A percentile compares a stretch with the other conserved stretches of the same genome.
Evolutionary conservation across 2,113 vertebrate genomes (phyloP).

Genomic region (Erythrocercus mccallii): DNA sequence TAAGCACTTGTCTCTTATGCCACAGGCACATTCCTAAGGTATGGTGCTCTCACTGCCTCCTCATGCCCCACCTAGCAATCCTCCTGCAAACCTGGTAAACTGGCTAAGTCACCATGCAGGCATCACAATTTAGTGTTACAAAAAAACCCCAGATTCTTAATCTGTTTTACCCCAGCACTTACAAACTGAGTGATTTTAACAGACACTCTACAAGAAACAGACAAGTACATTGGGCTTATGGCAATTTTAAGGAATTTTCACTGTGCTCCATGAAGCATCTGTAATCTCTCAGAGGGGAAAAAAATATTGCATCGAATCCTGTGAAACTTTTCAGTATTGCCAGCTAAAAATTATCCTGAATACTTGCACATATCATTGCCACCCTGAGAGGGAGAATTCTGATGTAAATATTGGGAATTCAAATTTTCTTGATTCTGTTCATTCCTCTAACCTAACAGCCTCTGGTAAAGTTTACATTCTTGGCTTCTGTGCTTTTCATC

Average conservation of each 20-base stretch:
- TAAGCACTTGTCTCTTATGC: neutral
- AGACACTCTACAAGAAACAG: neutral
- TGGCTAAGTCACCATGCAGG: neutral
- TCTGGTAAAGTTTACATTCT: neutral
- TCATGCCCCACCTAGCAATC: neutral
- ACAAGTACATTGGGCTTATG: neutral
- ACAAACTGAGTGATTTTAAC: neutral
- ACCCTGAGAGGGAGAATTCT: neutral
- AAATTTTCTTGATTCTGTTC: neutral
- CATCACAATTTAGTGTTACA: neutral
- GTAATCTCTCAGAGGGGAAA: neutral
- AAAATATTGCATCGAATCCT: neutral
- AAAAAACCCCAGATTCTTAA: rapidly evolving
- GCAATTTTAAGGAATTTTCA: neutral
- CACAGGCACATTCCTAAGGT: neutral
- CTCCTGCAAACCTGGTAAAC: neutral
- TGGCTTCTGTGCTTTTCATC: neutral
- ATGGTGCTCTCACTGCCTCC: neutral
- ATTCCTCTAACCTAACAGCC: neutral
- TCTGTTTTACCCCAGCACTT: neutral
- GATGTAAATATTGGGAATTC: neutral
- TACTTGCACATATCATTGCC: neutral
- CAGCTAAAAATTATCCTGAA: neutral
- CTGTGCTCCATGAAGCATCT: neutral
- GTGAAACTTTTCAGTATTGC: neutral